These are phyloP conservation scores for Pomacea maculata DNA, from an alignment of 1,140 invertebrate genomes.

Conservation along the genomic window DNA sequence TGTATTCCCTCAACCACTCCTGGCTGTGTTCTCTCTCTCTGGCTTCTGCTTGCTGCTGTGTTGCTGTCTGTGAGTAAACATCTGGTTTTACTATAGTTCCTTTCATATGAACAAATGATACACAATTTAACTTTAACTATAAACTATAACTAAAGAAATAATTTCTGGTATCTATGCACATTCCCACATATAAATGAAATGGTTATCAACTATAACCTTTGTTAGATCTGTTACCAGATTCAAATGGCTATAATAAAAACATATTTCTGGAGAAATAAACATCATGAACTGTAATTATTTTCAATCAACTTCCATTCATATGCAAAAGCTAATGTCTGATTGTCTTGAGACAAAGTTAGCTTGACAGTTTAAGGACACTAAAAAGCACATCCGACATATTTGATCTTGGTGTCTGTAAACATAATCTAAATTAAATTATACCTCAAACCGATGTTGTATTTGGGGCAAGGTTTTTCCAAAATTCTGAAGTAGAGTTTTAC, in stretches of 20 bases:
- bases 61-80: background rate
- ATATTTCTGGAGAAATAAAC: no score
- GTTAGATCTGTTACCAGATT: no score
- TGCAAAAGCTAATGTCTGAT: background rate
- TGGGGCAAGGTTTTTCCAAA: background rate
- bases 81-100: background rate
- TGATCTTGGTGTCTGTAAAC: background rate
- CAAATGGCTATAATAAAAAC: no score
- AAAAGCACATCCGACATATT: background rate
- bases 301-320: no score
- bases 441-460: background rate
- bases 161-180: no score
- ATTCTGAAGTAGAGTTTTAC: background rate
- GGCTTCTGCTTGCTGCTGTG: background rate
- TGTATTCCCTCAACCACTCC: conserved; percentile 9
- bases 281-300: no score
- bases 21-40: conserved; percentile 13
- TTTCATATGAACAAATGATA: background rate
- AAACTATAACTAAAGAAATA: no score
- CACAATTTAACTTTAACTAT: no score
- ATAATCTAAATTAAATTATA: background rate
- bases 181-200: no score
- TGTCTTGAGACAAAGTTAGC: background rate
- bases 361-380: background rate
- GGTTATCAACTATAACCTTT: no score